Evolutionary conservation across 2,888 invertebrate genomes (phyloP), one percentile per base, ranked within the genome.

Genomic region (Epistrophella euchroma): DNA sequence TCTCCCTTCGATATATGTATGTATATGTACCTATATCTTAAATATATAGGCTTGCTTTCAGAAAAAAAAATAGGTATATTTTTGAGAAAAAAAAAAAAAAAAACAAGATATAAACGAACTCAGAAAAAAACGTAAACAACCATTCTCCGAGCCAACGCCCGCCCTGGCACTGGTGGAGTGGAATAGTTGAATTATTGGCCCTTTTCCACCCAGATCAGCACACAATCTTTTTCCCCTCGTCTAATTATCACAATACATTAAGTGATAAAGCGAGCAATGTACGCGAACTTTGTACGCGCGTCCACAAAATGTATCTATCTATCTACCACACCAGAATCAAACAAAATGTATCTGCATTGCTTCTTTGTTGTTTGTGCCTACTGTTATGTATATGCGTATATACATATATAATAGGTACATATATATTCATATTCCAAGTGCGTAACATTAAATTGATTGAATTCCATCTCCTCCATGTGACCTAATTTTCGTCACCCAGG

Each of bases 381-480:
- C 2, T 9, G 2, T 1, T 50, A 45, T 19, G n/a, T 19, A 9
- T 45, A 45, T 17, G 17, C 11, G 0, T 37, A 40, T 40, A 2
- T 6, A 32, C 9, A 32, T 32, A 7, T 9, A 32, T 32, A 25
- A 25, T 25, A 25, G 2, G 4, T 25, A 15, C 17, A 19, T 19
- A 9, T 19, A 2, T 32, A 0, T 19, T 56, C 47, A 35, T 45
- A 82, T 86, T 86, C 64, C 77, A 55, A 86, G 28, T 86, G 81
- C 85, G 86, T 82, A 86, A 82, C 82, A 86, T 82, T 82, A 82
- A 86, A 77, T 86, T 86, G 86, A 86, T 86, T 86, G 86, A 82
- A 86, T 86, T 86, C 77, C 86, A 86, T 78, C 68, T 50, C 15
- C 22, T 47, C 52, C 52, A 25, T 68, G 74, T 86, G 86, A 86